These are phyloP conservation scores for Ptilorrhoa leucosticta DNA, from an alignment of 2,113 vertebrate species.

Conservation along the genomic window DNA sequence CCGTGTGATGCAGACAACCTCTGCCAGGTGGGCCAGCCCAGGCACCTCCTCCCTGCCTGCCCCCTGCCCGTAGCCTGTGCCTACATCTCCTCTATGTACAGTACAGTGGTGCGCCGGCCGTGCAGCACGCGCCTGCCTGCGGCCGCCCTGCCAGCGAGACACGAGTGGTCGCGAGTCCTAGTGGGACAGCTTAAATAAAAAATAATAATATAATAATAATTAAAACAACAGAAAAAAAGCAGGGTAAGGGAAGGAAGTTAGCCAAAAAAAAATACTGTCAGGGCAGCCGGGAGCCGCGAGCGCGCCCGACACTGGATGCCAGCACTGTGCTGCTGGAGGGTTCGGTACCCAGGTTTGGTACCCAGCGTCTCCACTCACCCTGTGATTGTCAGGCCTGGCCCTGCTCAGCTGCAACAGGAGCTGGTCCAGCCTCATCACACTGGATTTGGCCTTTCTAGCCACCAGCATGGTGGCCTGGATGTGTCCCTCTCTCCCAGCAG, in stretches of 20 bases:
- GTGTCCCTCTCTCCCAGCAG: neutral
- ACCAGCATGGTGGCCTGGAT: neutral
- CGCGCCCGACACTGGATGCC: fast-evolving
- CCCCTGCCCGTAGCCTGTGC: neutral
- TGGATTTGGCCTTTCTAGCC: neutral
- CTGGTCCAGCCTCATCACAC: neutral
- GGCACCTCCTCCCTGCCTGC: neutral
- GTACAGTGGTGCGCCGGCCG: neutral
- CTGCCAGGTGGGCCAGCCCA: neutral
- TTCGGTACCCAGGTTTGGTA: neutral
- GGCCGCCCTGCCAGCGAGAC: neutral
- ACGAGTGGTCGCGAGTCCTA: neutral
- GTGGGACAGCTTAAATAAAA: conserved; percentile 6
- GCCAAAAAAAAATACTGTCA: neutral
- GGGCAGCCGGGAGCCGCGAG: neutral
- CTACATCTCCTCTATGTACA: conserved; percentile 6
- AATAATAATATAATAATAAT: neutral
- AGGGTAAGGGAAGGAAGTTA: neutral
- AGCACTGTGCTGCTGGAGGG: neutral
- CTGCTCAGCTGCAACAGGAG: neutral
- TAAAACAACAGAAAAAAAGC: neutral
- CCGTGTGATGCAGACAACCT: neutral
- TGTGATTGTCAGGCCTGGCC: neutral
- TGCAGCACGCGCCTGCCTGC: neutral
- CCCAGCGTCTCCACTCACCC: fast-evolving